These are phyloP conservation scores for Drosophila lowei DNA, from an alignment of 1,140 invertebrate species.

Conservation along the genomic window DNA sequence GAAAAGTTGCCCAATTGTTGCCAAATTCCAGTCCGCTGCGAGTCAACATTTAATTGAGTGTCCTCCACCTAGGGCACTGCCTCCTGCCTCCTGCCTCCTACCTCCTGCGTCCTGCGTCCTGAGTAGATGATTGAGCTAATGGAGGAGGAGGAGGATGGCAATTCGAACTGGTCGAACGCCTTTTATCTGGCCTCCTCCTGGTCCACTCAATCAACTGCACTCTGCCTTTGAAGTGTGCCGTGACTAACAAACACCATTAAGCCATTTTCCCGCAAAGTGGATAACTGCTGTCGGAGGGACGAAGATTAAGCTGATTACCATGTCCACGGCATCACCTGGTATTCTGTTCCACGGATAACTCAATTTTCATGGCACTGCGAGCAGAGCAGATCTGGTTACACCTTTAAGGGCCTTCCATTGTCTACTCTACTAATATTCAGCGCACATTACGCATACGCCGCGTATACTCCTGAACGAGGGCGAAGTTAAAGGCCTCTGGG, in stretches of 20 bases:
- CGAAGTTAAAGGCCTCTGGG: background rate
- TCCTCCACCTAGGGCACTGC: constrained; percentile 25
- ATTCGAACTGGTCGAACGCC: constrained; percentile 21
- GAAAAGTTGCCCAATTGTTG: constrained; percentile 53
- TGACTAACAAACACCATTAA: no score
- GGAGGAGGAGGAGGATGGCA: constrained; percentile 35
- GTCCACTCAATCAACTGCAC: background rate
- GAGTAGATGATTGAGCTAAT: constrained; percentile 53
- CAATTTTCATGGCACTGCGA: no score
- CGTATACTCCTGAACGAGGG: background rate
- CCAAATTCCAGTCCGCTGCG: constrained; percentile 19
- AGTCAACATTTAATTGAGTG: constrained; percentile 60
- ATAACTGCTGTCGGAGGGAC: no score
- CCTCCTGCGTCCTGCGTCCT: no score
- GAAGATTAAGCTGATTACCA: no score
- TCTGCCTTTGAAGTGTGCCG: background rate
- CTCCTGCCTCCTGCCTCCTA: constrained; percentile 16
- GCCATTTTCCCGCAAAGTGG: no score
- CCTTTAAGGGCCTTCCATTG: no score
- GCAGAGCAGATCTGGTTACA: no score
- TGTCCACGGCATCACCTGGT: no score
- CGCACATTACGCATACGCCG: no score
- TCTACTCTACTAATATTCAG: no score
- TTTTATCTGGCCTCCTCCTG: constrained; percentile 16
- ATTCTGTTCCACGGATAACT: no score